Evolutionary conservation across 2,797 vertebrate species (phyloP), one percentile per base, ranked within the genome.

Genomic region (Hozukius guyotensis): DNA sequence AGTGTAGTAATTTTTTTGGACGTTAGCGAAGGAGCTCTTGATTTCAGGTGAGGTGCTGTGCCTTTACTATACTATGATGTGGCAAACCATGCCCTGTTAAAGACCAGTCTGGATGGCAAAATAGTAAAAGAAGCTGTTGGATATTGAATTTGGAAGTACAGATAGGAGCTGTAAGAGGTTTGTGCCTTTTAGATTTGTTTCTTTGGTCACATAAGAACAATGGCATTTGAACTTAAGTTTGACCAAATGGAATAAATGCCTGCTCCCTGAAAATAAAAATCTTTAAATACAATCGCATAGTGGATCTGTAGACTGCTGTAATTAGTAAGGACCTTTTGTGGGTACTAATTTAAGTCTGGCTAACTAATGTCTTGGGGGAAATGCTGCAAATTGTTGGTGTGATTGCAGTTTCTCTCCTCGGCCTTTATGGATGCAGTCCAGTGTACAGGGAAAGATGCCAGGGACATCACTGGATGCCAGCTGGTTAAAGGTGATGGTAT

Each of bases 401-500:
- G 63, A 52, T 42, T 56, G 64, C 29, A 64, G 38, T 73, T 68
- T 68, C 36, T 22, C 11, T 62, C 53, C 53, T 16, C 38, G 5
- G 64, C 49, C 31, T 49, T 27, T 31, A 6, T 82, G 69, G 73
- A 77, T 56, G 59, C 29, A 18, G 22, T 80, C 77, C 42, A 38
- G 46, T 29, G 62, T 18, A 22, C 27, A 13, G 79, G 81, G 78
- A 82, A 3, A 66, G 22, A 29, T 62, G 69, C 78, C 72, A 83
- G 62, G 20, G 12, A 71, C 36, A 49, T 32, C 42, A n/a, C n/a
- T 4, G 55, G 32, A 70, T 72, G 78, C 72, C 72, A 84, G 68
- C 52, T 42, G 60, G 71, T 49, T 70, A 81, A 76, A 77, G 69
- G 65, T 73, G 68, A 79, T 62, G 32, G 42, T 76, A 75, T 81